Evolutionary conservation across 2,888 invertebrate genomes (phyloP), one percentile per base, ranked within the genome.

Genomic region (Drymonia ruficornis): DNA sequence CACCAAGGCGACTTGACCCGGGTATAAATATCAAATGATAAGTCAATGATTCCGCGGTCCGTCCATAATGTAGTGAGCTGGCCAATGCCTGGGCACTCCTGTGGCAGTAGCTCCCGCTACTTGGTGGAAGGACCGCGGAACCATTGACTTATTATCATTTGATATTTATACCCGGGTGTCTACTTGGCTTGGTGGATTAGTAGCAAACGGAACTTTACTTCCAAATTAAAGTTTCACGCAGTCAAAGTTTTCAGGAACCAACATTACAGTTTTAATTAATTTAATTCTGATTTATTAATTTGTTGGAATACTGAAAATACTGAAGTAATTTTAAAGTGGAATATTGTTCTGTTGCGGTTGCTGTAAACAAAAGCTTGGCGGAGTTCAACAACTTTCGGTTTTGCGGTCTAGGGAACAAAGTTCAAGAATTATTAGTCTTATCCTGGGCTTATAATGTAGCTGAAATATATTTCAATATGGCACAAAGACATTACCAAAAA

Each of bases 271-370:
- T 65, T 68, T 53, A 53, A 64, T 53, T 60, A 71, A 58, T 63
- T 53, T 58, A 70, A 57, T 63, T 62, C 69, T 63, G 54, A 65
- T 68, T 65, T 56, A 68, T 56, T 56, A 54, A 64, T 58, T 64
- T 48, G 34, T 44, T 29, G 40, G 53, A 59, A 64, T 52, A 57
- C 54, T 63, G 19, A 38, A 57, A 59, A 64, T 52, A 57, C 54
- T 63, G 19, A 38, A 57, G 54, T 61, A 52, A 63, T 63, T 69
- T 56, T 44, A 54, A 59, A 66, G 57, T 54, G 52, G 50, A 19
- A 34, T 51, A 49, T 56, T 63, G 50, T 52, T 43, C 19, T 40
- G 59, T 60, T 58, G 53, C 13, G 71, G 61, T 29, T n/a, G 29
- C 6, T 53, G 51, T 15, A 43, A 58, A 58, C 65, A 71, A 62